phyloP scores from a whole-genome alignment of 2,797 vertebrate species.

The Halcyon badia region DNA sequence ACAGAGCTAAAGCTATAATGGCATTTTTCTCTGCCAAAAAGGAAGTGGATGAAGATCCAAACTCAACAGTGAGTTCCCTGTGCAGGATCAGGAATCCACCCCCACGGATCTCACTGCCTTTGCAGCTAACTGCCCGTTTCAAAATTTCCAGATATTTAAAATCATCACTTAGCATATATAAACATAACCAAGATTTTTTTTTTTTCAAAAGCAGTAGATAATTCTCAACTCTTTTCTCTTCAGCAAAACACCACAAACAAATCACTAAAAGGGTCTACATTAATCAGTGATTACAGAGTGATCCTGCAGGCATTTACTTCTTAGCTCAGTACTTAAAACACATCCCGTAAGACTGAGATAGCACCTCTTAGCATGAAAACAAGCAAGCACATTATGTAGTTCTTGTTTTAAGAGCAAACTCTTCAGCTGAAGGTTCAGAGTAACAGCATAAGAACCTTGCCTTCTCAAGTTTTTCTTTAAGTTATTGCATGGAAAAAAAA shows the following conservation, averaged over 20 bases:
- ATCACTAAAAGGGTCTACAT: neutral
- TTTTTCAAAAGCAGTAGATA: neutral
- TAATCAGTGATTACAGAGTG: neutral
- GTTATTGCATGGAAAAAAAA: neutral
- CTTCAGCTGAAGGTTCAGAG: neutral
- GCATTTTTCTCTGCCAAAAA: neutral
- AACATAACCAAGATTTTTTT: neutral
- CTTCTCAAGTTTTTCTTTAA: neutral
- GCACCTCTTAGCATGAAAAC: neutral
- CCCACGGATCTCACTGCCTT: neutral
- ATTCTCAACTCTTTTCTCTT: neutral
- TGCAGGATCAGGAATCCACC: neutral
- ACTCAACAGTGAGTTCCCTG: accelerated
- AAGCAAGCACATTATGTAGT: neutral
- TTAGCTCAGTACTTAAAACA: neutral
- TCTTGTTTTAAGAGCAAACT: neutral
- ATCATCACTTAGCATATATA: neutral
- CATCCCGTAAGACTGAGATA: neutral
- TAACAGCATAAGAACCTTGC: neutral
- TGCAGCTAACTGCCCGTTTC: neutral
- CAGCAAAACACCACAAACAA: neutral
- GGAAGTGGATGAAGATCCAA: neutral
- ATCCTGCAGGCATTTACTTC: slow-evolving; percentile 20
- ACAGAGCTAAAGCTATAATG: neutral
- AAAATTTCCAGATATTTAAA: neutral